Evolutionary conservation across 2,113 vertebrate genomes (phyloP).

Genomic region (Perca schrenkii): DNA sequence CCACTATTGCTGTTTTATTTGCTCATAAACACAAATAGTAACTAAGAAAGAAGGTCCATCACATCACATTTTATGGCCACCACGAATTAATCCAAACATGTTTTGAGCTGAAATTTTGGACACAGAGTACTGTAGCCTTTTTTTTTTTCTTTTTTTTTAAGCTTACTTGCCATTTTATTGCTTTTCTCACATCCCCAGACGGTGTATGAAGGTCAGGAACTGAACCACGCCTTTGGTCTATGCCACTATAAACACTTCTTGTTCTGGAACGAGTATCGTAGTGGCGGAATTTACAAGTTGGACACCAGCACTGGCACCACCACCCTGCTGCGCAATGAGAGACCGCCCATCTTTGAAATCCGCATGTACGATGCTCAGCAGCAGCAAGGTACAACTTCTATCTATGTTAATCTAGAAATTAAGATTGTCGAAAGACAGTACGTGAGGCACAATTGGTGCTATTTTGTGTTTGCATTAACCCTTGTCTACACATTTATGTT

Average conservation of each 20-base stretch:
- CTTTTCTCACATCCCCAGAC: constrained; percentile 81
- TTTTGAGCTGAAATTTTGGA: neutral
- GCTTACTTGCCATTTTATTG: neutral
- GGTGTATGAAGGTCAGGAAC: constrained; percentile 94
- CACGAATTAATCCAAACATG: neutral
- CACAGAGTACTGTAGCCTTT: neutral
- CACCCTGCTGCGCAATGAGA: constrained; percentile 92
- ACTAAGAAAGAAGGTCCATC: neutral
- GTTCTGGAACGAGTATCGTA: constrained; percentile 98
- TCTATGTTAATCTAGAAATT: neutral
- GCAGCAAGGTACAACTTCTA: constrained; percentile 75
- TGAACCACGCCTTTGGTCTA: constrained; percentile 97
- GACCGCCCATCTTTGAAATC: constrained; percentile 98
- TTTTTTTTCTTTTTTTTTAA: constrained; percentile 5
- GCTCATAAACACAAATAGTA: too few species aligned
- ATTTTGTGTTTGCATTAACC: neutral
- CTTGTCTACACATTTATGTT: neutral
- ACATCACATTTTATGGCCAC: constrained; percentile 4
- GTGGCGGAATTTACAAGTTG: constrained; percentile 94
- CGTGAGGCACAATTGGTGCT: neutral
- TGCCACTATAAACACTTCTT: constrained; percentile 96
- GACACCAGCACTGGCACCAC: constrained; percentile 88
- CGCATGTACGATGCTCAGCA: constrained; percentile 98
- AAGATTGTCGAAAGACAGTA: neutral
- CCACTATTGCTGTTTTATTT: neutral